Percentiles rank a stretch among this genome's conserved stretches.
phyloP scores from a whole-genome alignment of 2,797 vertebrate species.

The Potorous gilbertii region DNA sequence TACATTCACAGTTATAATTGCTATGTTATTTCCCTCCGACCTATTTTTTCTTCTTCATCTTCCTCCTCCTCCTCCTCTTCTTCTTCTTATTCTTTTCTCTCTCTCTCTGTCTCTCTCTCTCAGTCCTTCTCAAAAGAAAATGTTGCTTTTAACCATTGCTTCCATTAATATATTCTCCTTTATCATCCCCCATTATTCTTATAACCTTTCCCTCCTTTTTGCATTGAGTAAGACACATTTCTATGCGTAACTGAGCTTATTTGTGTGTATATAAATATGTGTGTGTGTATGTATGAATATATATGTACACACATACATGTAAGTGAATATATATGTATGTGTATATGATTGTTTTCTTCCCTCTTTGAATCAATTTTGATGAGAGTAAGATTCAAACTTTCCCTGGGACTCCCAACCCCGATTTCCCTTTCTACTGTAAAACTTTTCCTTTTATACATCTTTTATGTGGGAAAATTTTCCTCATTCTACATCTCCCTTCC shows the following conservation, averaged over 20 bases:
- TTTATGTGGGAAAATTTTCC: no score
- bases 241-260: background rate
- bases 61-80: no score
- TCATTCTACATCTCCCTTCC: no score
- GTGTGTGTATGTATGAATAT: accelerated
- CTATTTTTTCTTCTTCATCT: no score
- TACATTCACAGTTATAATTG: background rate
- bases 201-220: background rate
- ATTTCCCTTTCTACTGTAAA: no score
- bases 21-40: background rate
- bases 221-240: background rate
- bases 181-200: background rate
- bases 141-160: background rate
- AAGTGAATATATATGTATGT: background rate
- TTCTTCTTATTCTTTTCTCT: no score
- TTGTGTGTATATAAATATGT: background rate
- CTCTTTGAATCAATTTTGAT: background rate
- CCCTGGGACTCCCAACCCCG: no score
- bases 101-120: no score
- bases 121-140: background rate
- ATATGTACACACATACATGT: background rate
- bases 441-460: no score
- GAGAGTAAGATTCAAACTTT: no score
- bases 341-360: background rate
- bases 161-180: background rate